Base-by-base conservation (phyloP, 2,888 invertebrate species). In the Blastobasis lacticolella region DNA sequence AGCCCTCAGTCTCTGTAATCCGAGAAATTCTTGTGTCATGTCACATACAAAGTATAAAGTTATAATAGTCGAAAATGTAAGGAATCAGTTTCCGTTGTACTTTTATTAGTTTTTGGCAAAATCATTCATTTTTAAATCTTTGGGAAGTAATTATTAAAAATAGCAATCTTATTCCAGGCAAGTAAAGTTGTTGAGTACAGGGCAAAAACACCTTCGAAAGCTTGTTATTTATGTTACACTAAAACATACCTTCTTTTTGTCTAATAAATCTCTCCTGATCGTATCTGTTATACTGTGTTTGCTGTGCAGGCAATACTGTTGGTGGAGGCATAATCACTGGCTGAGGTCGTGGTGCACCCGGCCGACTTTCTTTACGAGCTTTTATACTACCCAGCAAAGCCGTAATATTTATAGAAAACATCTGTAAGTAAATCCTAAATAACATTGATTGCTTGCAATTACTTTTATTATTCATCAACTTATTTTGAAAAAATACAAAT, bases 231-330 rank as follows among this genome's bases (percentile, higher is more conserved):
- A 23, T 23, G 3, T n/a, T 23, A 23, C 23, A 23, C 23, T 23
- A 23, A 38, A 6, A 49, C 49, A 9, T 69, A 93, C 94, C 93
- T 91, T 98, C 97, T 85, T 97, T 96, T 72, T 95, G 95, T 36
- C 94, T 89, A 69, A 94, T 95, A 81, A 99, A 99, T 70, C 97
- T 90, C 90, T 99, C 99, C 89, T 99, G 99, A 92, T 98, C 98
- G 90, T 99, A 99, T 90, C 99, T 94, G 91, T 97, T 99, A 87
- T 99, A 99, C 49, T 95, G 95, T 88, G 94, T 59, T 90, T 92
- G 82, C 43, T 93, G 91, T 48, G 93, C 88, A 48, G 93, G 91
- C 4, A 94, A 90, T 0, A 91, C 91, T 0, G 92, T 90, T 9
- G 93, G 88, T 1, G 92, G 92, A 0, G 92, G 92, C 69, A 90